These are phyloP conservation scores for Littorina saxatilis DNA, from an alignment of 1,140 invertebrate species.

Conservation along the genomic window DNA sequence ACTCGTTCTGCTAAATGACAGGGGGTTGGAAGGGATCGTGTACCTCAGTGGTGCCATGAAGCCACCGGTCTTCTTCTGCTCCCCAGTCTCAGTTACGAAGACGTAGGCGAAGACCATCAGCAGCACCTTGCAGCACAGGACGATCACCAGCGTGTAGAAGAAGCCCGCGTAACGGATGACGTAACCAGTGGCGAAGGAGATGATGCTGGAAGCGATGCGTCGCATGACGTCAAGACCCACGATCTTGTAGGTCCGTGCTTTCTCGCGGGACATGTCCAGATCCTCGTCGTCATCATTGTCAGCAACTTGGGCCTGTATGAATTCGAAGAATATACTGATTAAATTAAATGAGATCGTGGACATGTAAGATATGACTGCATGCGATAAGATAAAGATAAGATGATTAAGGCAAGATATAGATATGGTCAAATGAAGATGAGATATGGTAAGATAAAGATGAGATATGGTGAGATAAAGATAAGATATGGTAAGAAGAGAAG, in stretches of 20 bases:
- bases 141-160: background rate
- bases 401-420: background rate
- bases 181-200: background rate
- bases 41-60: background rate
- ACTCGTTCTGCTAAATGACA: too few relatives aligned
- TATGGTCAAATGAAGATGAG: too few relatives aligned
- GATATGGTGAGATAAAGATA: too few relatives aligned
- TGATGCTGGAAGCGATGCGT: background rate
- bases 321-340: background rate
- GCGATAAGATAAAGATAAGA: background rate
- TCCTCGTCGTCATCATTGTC: background rate
- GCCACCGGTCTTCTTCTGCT: conserved; percentile 3
- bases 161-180: background rate
- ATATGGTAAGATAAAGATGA: too few relatives aligned
- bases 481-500: too few relatives aligned
- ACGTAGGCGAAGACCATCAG: background rate
- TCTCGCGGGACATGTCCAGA: conserved; percentile 1
- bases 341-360: background rate
- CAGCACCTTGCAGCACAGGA: background rate
- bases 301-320: too few relatives aligned
- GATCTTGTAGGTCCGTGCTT: background rate
- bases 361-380: background rate
- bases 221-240: background rate
- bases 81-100: conserved; percentile 1
- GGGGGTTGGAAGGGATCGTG: background rate